A percentile compares a stretch with the other conserved stretches of the same genome.
Conservation (phyloP, 2,113 vertebrate species). For the Myotis yumanensis region DNA sequence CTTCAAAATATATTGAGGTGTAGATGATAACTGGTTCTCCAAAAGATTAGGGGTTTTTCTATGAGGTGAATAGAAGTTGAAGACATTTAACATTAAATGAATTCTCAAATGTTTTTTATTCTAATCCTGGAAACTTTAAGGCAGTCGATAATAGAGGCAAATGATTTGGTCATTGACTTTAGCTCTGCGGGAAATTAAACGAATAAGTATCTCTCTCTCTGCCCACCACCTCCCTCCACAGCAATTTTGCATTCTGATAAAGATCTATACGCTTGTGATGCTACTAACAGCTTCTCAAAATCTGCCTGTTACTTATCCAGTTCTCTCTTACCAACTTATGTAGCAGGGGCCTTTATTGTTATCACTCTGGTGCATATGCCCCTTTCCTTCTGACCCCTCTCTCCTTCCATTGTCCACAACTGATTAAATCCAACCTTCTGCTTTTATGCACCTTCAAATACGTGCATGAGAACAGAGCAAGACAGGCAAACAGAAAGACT, state of each 20-base stretch:
- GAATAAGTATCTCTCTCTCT: neutral
- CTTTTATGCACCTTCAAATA: neutral
- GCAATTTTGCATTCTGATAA: neutral
- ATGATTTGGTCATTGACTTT: too few species aligned
- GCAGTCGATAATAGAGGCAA: neutral
- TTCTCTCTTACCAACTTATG: neutral
- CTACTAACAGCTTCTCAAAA: neutral
- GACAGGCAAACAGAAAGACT: neutral
- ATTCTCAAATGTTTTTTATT: neutral
- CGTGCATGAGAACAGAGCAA: neutral
- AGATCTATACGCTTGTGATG: neutral
- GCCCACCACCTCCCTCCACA: neutral
- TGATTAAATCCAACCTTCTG: neutral
- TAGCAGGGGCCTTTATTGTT: fast-evolving
- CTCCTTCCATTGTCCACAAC: neutral
- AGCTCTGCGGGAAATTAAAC: too few species aligned
- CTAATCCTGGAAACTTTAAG: neutral
- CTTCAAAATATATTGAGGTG: neutral
- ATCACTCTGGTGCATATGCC: too few species aligned
- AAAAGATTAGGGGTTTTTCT: neutral
- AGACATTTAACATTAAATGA: neutral
- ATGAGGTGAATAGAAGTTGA: neutral
- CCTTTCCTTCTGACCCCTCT: fast-evolving
- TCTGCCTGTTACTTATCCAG: neutral
- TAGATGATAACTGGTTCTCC: neutral